Conservation (phyloP, 1,140 invertebrate species). For the Ceratoteleas bidentatus region DNA sequence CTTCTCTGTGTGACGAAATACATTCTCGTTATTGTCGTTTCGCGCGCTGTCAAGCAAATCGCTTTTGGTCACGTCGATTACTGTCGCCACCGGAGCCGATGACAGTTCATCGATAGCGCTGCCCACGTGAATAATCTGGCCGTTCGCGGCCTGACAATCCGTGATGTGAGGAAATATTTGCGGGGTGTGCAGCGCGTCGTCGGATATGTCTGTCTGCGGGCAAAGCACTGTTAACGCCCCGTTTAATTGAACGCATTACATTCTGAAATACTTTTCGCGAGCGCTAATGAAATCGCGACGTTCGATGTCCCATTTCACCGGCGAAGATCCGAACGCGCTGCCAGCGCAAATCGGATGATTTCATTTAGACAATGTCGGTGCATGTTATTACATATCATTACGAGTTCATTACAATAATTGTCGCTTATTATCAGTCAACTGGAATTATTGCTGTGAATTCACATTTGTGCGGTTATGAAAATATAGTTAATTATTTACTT, state of each 20-base stretch:
- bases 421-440: conserved; percentile 6
- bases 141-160: conserved; percentile 67
- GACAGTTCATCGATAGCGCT: conserved; percentile 65
- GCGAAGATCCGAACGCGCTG: conserved; percentile 20
- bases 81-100: conserved; percentile 37
- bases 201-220: conserved; percentile 71
- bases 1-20: conserved; percentile 38
- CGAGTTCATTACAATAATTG: conserved; percentile 17
- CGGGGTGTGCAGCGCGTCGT: conserved; percentile 81
- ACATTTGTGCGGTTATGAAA: background rate
- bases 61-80: conserved; percentile 51
- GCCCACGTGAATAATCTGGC: conserved; percentile 54
- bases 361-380: conserved; percentile 9
- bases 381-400: conserved; percentile 11
- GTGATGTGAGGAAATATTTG: conserved; percentile 80
- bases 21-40: conserved; percentile 46
- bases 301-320: conserved; percentile 45
- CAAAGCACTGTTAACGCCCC: conserved; percentile 52
- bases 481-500: no score
- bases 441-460: background rate
- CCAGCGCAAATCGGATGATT: background rate
- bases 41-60: conserved; percentile 50
- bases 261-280: conserved; percentile 34
- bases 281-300: conserved; percentile 46
- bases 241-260: conserved; percentile 61